A percentile compares a stretch with the other conserved stretches of the same genome.
phyloP scores from a whole-genome alignment of 2,888 invertebrate genomes.

The Frankliniella intonsa region DNA sequence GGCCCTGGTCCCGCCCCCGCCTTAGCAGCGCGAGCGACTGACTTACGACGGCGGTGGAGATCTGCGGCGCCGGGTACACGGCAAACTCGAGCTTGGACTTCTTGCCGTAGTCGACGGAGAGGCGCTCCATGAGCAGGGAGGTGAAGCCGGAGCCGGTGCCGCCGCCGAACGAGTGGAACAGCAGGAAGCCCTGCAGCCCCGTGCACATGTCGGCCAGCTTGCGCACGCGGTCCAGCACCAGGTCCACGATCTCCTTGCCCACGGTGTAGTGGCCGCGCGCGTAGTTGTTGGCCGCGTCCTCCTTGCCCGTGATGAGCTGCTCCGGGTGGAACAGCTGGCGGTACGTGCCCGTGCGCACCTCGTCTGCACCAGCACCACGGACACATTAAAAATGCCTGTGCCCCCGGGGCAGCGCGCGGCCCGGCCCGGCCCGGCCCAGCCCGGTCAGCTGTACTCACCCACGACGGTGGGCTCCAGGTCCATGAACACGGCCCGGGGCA shows the following conservation, averaged over 20 bases:
- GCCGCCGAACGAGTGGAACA: slow-evolving; percentile 60
- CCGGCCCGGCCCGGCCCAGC: not conserved
- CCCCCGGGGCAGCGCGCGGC: too few species aligned
- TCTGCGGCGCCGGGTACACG: slow-evolving; percentile 61
- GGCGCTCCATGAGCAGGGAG: slow-evolving; percentile 60
- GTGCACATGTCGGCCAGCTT: slow-evolving; percentile 55
- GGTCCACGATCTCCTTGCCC: slow-evolving; percentile 57
- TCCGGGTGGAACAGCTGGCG: slow-evolving; percentile 63
- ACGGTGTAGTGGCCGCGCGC: slow-evolving; percentile 65
- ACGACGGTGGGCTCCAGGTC: slow-evolving; percentile 92
- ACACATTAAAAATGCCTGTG: not conserved
- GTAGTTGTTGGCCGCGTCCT: slow-evolving; percentile 66
- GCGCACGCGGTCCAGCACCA: slow-evolving; percentile 53
- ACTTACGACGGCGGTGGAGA: slow-evolving; percentile 34
- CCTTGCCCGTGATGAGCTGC: slow-evolving; percentile 64
- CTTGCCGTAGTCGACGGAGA: slow-evolving; percentile 63
- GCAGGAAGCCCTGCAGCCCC: slow-evolving; percentile 56
- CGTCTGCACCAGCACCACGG: not conserved
- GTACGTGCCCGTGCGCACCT: slow-evolving; percentile 43
- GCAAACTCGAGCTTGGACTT: slow-evolving; percentile 62
- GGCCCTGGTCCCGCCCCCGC: too few species aligned
- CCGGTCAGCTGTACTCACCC: slow-evolving; percentile 51
- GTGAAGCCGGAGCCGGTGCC: slow-evolving; percentile 63
- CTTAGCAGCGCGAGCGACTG: not conserved
- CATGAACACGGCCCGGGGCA: slow-evolving; percentile 82